Evolutionary conservation across 2,797 vertebrate genomes (phyloP).

Genomic region (Garrulus glandarius): DNA sequence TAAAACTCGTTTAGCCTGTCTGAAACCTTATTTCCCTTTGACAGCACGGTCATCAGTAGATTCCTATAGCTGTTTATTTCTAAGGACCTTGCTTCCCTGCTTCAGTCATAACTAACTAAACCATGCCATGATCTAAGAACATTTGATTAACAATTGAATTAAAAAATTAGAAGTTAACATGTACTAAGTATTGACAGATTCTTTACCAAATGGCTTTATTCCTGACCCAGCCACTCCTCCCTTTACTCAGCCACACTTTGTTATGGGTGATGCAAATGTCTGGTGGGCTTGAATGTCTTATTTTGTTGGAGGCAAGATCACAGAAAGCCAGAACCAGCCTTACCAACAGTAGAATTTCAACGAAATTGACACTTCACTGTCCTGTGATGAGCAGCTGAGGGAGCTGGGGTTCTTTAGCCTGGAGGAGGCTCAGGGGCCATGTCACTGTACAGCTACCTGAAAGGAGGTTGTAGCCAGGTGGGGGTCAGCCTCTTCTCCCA

Average conservation of each 20-base stretch:
- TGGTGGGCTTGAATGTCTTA: neutral
- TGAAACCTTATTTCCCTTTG: neutral
- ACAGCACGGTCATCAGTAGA: neutral
- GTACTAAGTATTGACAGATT: neutral
- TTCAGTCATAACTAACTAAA: neutral
- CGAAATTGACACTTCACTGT: neutral
- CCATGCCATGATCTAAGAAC: neutral
- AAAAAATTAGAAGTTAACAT: neutral
- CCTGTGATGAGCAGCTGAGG: neutral
- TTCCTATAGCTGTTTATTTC: neutral
- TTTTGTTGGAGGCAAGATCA: neutral
- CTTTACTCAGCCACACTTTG: neutral
- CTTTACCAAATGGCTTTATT: neutral
- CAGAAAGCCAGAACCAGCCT: neutral
- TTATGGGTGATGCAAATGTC: neutral
- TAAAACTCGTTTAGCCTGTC: constrained; percentile 3
- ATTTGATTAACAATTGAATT: neutral
- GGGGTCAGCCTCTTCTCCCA: neutral
- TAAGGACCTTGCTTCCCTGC: neutral
- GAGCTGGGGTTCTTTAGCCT: neutral
- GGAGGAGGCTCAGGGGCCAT: neutral
- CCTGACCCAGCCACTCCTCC: neutral
- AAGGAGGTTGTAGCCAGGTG: neutral
- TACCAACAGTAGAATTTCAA: neutral
- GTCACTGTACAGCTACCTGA: neutral